Evolutionary conservation across 2,113 vertebrate species (phyloP).

Genomic region (Prietella phreatophila): DNA sequence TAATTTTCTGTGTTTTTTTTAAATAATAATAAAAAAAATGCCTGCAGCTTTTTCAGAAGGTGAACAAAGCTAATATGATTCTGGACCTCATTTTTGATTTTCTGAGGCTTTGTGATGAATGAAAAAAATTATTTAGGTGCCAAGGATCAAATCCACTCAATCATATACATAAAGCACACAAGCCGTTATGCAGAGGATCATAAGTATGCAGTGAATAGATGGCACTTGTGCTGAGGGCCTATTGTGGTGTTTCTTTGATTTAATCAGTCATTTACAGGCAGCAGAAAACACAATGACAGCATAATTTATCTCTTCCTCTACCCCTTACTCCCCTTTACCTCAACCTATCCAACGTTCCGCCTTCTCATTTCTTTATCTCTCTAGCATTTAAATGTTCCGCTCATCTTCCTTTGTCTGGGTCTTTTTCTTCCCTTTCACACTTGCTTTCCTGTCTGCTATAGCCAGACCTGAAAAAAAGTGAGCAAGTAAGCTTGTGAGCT

Average conservation of each 20-base stretch:
- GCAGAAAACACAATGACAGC: slow-evolving; percentile 52
- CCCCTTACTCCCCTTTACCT: slow-evolving; percentile 12
- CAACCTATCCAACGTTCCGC: slow-evolving; percentile 20
- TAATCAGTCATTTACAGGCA: slow-evolving; percentile 57
- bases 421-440: not conserved
- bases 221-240: slow-evolving; percentile 42
- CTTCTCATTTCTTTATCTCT: slow-evolving; percentile 23
- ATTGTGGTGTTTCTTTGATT: slow-evolving; percentile 48
- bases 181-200: slow-evolving; percentile 45
- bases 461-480: not conserved
- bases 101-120: slow-evolving; percentile 21
- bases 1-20: not conserved
- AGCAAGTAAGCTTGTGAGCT: not conserved
- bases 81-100: slow-evolving; percentile 37
- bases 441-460: not conserved
- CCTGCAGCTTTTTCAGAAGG: slow-evolving; percentile 1
- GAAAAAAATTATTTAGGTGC: slow-evolving; percentile 35
- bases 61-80: slow-evolving; percentile 47
- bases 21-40: not conserved
- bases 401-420: slow-evolving; percentile 2
- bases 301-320: slow-evolving; percentile 48
- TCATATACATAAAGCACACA: slow-evolving; percentile 8
- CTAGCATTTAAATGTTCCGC: slow-evolving; percentile 10
- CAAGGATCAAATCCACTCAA: slow-evolving; percentile 13
- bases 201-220: slow-evolving; percentile 47